These are phyloP conservation scores for Grammomys dolichurus DNA, from an alignment of 2,113 vertebrate genomes.

Conservation along the genomic window DNA sequence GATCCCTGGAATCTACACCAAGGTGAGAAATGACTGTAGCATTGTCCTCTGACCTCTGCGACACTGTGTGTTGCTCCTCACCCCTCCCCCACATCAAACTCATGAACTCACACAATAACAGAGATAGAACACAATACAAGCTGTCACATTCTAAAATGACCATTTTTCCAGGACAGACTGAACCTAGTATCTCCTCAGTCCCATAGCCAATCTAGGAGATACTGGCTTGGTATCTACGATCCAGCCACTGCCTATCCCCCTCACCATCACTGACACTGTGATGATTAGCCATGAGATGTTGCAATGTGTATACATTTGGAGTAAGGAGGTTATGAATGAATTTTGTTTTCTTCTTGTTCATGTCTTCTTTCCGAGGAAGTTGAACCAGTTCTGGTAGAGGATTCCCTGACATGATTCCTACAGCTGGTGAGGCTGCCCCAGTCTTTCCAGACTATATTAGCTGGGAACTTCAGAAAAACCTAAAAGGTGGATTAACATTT, in stretches of 20 bases:
- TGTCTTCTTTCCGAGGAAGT: not conserved
- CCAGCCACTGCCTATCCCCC: not conserved
- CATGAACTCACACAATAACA: not conserved
- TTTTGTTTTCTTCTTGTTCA: slow-evolving; percentile 12
- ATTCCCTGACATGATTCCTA: not conserved
- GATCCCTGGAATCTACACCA: not conserved
- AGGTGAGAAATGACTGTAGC: not conserved
- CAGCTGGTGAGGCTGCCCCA: not conserved
- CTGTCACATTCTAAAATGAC: not conserved
- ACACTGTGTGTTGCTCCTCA: not conserved
- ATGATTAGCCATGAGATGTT: not conserved
- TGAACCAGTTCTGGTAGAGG: not conserved
- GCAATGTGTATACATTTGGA: not conserved
- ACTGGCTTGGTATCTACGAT: not conserved
- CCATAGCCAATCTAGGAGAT: not conserved
- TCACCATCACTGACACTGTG: not conserved
- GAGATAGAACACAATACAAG: not conserved
- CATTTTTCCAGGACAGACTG: not conserved
- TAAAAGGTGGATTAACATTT: not conserved
- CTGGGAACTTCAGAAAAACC: not conserved
- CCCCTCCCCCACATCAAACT: not conserved
- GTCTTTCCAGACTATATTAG: not conserved
- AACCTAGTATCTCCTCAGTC: not conserved
- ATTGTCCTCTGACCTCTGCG: not conserved
- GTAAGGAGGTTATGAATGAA: not conserved